phyloP scores from a whole-genome alignment of 2,797 vertebrate genomes.

The Brachyalestes nurse region DNA sequence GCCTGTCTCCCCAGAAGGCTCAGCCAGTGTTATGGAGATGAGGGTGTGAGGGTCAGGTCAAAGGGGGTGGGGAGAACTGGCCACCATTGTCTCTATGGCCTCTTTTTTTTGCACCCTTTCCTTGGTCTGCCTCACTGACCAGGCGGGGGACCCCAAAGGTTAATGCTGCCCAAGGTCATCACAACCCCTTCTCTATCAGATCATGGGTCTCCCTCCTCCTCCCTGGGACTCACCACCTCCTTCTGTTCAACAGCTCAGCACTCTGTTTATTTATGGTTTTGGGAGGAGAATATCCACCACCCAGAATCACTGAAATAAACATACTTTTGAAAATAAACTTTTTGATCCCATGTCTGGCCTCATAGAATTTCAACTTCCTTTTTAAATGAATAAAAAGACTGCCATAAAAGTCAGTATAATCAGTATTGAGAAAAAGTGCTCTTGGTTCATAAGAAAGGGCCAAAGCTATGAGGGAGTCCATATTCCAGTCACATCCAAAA shows the following conservation, averaged over 20 bases:
- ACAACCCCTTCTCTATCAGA: conserved; percentile 50
- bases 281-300: conserved; percentile 10
- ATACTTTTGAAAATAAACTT: conserved; percentile 43
- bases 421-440: neutral
- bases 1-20: conserved; percentile 56
- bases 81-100: conserved; percentile 67
- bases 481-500: neutral
- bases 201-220: conserved; percentile 65
- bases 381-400: neutral
- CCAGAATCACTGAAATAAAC: conserved; percentile 38
- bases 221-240: conserved; percentile 42
- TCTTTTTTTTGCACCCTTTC: conserved; percentile 45
- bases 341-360: conserved; percentile 19
- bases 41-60: conserved; percentile 77
- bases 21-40: conserved; percentile 79
- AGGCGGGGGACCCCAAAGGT: conserved; percentile 60
- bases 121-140: conserved; percentile 64
- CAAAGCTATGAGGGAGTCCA: neutral
- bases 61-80: conserved; percentile 53
- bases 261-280: conserved; percentile 53
- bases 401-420: neutral
- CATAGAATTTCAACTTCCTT: neutral
- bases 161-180: conserved; percentile 61
- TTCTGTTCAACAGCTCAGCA: conserved; percentile 46
- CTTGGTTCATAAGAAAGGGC: neutral